These are phyloP conservation scores for Halichondria panicea DNA, from an alignment of 37 sponge, comb jelly and placozoan genomes.

Conservation along the genomic window DNA sequence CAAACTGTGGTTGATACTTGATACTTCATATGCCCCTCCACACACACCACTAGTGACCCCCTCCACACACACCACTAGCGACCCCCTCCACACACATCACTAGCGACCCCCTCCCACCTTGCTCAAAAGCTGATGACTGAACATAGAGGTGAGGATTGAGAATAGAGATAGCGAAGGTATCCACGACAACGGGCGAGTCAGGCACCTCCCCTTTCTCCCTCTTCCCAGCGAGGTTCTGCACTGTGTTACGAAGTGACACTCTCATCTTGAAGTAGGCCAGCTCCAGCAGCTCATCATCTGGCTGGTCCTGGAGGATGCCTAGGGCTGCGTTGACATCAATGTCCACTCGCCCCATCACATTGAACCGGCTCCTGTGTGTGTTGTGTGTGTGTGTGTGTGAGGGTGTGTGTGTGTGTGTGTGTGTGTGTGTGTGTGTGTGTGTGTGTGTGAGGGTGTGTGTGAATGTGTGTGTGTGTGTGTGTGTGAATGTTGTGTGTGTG, in stretches of 20 bases:
- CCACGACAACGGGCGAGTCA: constrained; percentile 19
- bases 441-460: no score
- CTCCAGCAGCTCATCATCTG: constrained; percentile 59
- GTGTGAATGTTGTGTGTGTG: no score
- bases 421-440: no score
- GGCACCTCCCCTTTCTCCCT: neutral
- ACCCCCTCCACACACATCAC: no score
- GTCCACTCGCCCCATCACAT: constrained; percentile 64
- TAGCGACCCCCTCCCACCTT: constrained; percentile 43
- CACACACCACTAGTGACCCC: no score
- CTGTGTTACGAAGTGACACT: constrained; percentile 59
- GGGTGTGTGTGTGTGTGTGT: no score
- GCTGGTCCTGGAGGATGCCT: constrained; percentile 52
- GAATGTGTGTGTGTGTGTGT: no score
- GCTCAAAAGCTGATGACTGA: constrained; percentile 75
- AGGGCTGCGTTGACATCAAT: constrained; percentile 63
- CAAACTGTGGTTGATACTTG: neutral
- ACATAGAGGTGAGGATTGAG: constrained; percentile 70
- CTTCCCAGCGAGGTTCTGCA: constrained; percentile 25
- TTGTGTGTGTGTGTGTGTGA: no score
- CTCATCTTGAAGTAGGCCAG: constrained; percentile 67
- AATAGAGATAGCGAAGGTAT: constrained; percentile 65
- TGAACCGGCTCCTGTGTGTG: constrained; percentile 24
- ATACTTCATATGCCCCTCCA: neutral
- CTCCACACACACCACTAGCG: no score